Conservation (phyloP, 2,113 vertebrate species). For the Clarias gariepinus region DNA sequence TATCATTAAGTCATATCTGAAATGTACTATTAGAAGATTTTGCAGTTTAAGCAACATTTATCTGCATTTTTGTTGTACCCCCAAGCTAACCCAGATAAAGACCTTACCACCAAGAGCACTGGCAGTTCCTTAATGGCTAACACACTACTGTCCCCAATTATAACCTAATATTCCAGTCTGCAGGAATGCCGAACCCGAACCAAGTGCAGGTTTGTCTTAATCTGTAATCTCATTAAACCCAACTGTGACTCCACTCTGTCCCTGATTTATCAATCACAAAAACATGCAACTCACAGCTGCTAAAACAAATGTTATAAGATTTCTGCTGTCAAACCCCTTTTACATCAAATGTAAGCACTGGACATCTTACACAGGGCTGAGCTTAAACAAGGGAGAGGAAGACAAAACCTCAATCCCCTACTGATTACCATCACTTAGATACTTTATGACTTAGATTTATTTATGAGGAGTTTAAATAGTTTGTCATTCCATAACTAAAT, state of each 20-base stretch:
- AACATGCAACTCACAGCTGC: constrained; percentile 8
- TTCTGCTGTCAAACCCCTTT: constrained; percentile 11
- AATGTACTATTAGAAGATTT: background rate
- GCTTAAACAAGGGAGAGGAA: background rate
- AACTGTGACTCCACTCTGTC: background rate
- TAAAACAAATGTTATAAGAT: background rate
- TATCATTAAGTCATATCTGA: background rate
- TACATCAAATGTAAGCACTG: constrained; percentile 41
- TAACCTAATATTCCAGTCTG: constrained; percentile 55
- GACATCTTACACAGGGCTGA: constrained; percentile 26
- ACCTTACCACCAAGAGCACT: constrained; percentile 15
- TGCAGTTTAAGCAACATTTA: constrained; percentile 7
- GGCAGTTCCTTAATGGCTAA: constrained; percentile 34
- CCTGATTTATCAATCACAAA: background rate
- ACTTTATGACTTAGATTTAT: background rate
- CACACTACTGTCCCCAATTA: constrained; percentile 58
- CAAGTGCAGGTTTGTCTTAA: constrained; percentile 44
- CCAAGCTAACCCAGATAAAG: constrained; percentile 58
- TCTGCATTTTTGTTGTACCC: constrained; percentile 1
- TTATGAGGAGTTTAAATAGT: background rate
- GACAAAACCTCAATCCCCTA: background rate
- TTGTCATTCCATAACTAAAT: constrained; percentile 10
- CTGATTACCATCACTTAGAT: background rate
- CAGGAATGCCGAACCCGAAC: background rate
- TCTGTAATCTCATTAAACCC: constrained; percentile 49